Conservation (phyloP, 2,888 invertebrate species). For the Osmoderma eremita region DNA sequence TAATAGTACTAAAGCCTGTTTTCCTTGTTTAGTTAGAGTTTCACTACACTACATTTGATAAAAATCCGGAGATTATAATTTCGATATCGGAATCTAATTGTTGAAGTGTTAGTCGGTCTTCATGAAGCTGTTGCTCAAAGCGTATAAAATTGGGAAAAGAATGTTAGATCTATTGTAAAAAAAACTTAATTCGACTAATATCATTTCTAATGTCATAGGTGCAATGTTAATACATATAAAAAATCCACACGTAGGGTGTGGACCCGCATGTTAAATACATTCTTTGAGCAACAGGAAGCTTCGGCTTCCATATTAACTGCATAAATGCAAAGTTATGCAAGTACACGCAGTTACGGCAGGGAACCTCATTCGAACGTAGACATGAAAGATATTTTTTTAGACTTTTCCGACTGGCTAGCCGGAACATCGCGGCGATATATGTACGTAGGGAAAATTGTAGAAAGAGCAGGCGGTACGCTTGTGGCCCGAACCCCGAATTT, state of each 20-base stretch:
- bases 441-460: constrained; percentile 15
- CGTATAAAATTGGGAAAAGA: no score
- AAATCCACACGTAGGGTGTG: constrained; percentile 7
- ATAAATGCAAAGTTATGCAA: constrained; percentile 9
- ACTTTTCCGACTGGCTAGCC: constrained; percentile 20
- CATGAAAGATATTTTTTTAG: constrained; percentile 15
- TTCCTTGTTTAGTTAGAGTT: no score
- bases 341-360: constrained; percentile 2
- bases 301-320: constrained; percentile 5
- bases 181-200: constrained; percentile 7
- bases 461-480: constrained; percentile 10
- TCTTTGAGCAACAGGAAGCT: constrained; percentile 2
- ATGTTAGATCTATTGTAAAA: no score
- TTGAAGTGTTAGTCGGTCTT: no score
- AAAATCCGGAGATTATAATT: no score
- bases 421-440: constrained; percentile 12
- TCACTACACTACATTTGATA: no score
- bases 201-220: background rate
- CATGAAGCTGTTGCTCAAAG: no score
- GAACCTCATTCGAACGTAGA: constrained; percentile 1
- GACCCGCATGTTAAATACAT: constrained; percentile 19
- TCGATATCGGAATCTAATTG: no score
- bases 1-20: no score
- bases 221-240: constrained; percentile 6
- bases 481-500: constrained; percentile 6